phyloP scores from a whole-genome alignment of 2,888 invertebrate species.

The Pimpla rufipes region DNA sequence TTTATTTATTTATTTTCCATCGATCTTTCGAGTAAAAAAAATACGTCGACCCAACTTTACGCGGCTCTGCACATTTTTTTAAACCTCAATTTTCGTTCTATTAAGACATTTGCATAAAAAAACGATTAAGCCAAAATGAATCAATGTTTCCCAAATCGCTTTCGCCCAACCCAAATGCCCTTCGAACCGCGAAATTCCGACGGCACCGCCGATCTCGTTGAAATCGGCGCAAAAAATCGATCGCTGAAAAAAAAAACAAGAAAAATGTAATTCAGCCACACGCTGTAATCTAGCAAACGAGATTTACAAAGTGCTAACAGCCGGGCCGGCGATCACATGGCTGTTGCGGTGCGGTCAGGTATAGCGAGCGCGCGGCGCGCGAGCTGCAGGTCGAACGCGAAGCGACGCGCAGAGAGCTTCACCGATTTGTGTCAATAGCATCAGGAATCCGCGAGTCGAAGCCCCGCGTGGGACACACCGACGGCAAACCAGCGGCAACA shows the following conservation, averaged over 20 bases:
- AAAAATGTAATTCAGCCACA: neutral
- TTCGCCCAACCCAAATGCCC: too few relatives aligned
- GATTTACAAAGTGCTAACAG: constrained; percentile 11
- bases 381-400: neutral
- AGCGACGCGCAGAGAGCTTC: constrained; percentile 15
- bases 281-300: neutral
- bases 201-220: too few relatives aligned
- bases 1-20: too few relatives aligned
- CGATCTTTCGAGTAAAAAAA: too few relatives aligned
- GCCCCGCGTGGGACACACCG: constrained; percentile 33
- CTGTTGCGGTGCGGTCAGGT: constrained; percentile 3
- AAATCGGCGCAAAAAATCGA: neutral
- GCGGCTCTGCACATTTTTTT: too few relatives aligned
- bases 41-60: too few relatives aligned
- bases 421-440: constrained; percentile 37
- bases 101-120: too few relatives aligned
- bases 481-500: constrained; percentile 42
- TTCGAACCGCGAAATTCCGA: too few relatives aligned
- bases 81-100: too few relatives aligned
- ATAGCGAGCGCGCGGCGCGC: neutral
- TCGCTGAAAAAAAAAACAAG: neutral
- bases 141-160: neutral
- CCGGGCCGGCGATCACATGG: neutral
- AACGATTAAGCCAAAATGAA: too few relatives aligned
- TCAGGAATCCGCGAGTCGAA: constrained; percentile 24